Conservation (phyloP, 2,888 invertebrate genomes). For the Drosophila hamatofila region DNA sequence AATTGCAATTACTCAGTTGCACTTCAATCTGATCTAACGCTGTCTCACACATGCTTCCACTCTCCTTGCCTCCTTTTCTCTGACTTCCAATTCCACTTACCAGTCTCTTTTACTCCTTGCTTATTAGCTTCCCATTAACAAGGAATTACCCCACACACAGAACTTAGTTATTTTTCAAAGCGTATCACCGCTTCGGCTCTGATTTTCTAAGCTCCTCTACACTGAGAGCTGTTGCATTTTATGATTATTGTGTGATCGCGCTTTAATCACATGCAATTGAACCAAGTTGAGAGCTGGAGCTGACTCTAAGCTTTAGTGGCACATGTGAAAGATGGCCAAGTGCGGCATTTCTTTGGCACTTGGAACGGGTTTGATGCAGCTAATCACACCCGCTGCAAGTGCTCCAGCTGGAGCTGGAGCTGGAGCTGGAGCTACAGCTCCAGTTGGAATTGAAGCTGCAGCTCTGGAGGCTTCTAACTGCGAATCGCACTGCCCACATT, state of each 20-base stretch:
- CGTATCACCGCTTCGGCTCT: slow-evolving; percentile 26
- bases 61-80: background rate
- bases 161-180: slow-evolving; percentile 15
- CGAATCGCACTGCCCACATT: slow-evolving; percentile 60
- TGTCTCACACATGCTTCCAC: background rate
- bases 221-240: slow-evolving; percentile 42
- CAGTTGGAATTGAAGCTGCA: background rate
- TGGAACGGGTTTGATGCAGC: slow-evolving; percentile 34
- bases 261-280: slow-evolving; percentile 72
- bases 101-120: background rate
- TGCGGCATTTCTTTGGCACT: slow-evolving; percentile 54
- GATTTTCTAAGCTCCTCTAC: background rate
- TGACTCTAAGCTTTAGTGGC: slow-evolving; percentile 62
- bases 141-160: background rate
- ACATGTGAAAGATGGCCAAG: slow-evolving; percentile 65
- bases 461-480: slow-evolving; percentile 59
- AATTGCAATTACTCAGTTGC: slow-evolving; percentile 1
- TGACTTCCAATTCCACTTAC: background rate
- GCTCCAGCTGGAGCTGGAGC: slow-evolving; percentile 12
- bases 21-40: background rate
- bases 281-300: slow-evolving; percentile 25
- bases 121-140: background rate
- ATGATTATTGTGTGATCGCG: slow-evolving; percentile 79
- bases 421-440: slow-evolving; percentile 11
- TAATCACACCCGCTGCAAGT: slow-evolving; percentile 57